phyloP scores from a whole-genome alignment of 2,797 vertebrate species.

The Cichlasoma orientale region DNA sequence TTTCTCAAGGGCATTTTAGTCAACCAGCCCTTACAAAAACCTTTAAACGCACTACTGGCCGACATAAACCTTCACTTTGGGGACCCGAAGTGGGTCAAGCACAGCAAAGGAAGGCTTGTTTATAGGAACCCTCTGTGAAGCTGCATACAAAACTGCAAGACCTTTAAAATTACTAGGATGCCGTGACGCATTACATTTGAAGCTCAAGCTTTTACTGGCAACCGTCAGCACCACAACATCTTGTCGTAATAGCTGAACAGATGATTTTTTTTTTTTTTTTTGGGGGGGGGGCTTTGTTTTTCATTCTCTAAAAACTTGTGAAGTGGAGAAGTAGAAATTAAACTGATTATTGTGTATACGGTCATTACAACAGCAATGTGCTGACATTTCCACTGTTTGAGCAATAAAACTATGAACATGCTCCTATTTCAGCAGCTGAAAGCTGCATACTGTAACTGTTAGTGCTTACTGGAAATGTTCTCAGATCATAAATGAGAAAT shows the following conservation, averaged over 20 bases:
- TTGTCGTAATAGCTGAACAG: background rate
- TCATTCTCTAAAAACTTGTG: background rate
- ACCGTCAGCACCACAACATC: background rate
- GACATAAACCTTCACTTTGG: slow-evolving; percentile 32
- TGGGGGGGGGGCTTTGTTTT: background rate
- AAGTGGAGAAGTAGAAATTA: background rate
- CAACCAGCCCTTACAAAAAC: background rate
- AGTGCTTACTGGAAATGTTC: background rate
- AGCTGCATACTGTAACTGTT: background rate
- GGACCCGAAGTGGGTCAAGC: slow-evolving; percentile 18
- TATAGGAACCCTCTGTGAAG: slow-evolving; percentile 17
- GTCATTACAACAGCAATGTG: background rate
- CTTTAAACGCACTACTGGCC: slow-evolving; percentile 25
- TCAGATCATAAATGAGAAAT: background rate
- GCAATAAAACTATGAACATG: background rate
- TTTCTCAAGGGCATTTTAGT: slow-evolving; percentile 51
- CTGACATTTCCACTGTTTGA: background rate
- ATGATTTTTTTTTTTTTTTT: background rate
- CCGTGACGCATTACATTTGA: background rate
- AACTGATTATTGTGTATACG: background rate
- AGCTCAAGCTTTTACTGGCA: background rate
- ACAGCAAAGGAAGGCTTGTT: slow-evolving; percentile 4
- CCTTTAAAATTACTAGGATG: background rate
- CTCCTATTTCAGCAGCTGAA: background rate
- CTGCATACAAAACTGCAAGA: slow-evolving; percentile 4